phyloP scores from a whole-genome alignment of 2,797 vertebrate species.

The Ficedula albicollis region DNA sequence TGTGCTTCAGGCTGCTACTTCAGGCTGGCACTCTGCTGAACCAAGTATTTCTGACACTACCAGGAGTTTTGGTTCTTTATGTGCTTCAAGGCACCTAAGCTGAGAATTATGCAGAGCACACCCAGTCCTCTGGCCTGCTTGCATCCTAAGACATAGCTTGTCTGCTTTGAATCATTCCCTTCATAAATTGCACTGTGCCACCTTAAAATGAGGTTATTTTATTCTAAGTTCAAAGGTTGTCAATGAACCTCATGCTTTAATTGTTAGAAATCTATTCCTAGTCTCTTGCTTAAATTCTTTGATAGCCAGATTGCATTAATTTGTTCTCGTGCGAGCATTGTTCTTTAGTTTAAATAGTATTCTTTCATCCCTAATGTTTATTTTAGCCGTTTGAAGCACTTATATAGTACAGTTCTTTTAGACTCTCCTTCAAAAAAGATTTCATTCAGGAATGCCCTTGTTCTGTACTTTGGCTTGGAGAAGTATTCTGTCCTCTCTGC shows the following conservation, averaged over 20 bases:
- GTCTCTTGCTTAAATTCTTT: background rate
- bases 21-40: background rate
- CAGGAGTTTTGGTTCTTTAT: background rate
- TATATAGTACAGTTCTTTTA: background rate
- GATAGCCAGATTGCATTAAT: background rate
- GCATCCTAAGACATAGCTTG: background rate
- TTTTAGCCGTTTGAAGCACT: background rate
- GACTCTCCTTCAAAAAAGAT: background rate
- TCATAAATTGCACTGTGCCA: background rate
- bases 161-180: background rate
- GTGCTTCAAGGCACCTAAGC: background rate
- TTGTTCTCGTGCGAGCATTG: background rate
- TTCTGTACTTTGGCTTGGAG: background rate
- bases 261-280: background rate
- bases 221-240: background rate
- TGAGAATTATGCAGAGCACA: rapidly evolving
- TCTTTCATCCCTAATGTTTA: background rate
- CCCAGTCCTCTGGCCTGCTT: background rate
- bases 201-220: background rate
- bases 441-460: background rate
- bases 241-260: background rate
- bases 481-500: background rate
- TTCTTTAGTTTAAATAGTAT: background rate
- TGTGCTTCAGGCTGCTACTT: background rate
- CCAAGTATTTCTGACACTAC: background rate